A percentile compares a stretch with the other conserved stretches of the same genome.
phyloP scores from a whole-genome alignment of 2,113 vertebrate species.

The Ailuropoda melanoleuca region DNA sequence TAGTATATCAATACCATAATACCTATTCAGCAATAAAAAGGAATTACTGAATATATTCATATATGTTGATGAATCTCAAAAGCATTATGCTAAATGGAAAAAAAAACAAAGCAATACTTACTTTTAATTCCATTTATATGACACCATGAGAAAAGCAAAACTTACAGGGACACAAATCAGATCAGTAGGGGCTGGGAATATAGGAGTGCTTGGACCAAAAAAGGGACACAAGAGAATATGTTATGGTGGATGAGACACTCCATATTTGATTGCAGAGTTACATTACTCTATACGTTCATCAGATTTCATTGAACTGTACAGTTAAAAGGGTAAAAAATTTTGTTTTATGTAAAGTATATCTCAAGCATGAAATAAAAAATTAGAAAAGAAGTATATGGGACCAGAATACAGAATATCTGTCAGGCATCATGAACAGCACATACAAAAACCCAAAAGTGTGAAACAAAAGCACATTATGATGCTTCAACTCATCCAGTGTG shows the following conservation, averaged over 20 bases:
- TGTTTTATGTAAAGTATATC: neutral
- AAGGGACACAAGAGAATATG: neutral
- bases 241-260: neutral
- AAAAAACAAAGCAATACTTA: neutral
- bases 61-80: neutral
- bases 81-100: neutral
- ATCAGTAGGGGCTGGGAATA: neutral
- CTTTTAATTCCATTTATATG: neutral
- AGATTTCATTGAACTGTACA: neutral
- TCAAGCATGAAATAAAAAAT: neutral
- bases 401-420: neutral
- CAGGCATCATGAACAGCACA: neutral
- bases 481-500: neutral
- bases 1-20: neutral
- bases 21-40: neutral
- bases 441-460: neutral
- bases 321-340: neutral
- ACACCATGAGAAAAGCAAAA: neutral
- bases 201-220: neutral
- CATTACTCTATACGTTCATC: neutral
- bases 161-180: neutral
- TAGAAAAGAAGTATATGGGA: neutral
- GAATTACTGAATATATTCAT: neutral
- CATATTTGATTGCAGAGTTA: neutral
- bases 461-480: neutral